Conservation (phyloP, 2,888 invertebrate species). For the Pammene aurita region DNA sequence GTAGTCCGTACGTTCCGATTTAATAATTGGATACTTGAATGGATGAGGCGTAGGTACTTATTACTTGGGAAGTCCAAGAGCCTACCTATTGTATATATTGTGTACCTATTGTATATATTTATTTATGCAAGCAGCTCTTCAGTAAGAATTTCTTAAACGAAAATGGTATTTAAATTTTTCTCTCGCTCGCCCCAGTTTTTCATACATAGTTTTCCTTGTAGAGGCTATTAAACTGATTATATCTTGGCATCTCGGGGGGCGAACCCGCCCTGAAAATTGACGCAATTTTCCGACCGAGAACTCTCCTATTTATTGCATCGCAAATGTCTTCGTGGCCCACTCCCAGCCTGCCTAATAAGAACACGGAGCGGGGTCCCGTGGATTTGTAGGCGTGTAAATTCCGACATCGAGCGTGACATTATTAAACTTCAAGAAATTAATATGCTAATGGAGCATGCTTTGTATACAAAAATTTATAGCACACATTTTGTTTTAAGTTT, state of each 20-base stretch:
- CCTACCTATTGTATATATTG: too few relatives aligned
- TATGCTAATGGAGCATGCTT: conserved; percentile 19
- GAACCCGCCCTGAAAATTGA: conserved; percentile 66
- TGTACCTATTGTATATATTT: too few relatives aligned
- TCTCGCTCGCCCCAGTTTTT: conserved; percentile 16
- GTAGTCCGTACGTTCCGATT: conserved; percentile 1
- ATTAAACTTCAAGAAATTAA: conserved; percentile 46
- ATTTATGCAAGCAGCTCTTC: too few relatives aligned
- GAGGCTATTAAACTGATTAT: conserved; percentile 67
- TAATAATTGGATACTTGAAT: background rate
- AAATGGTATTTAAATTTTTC: conserved; percentile 29
- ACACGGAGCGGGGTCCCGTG: conserved; percentile 58
- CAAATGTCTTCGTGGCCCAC: conserved; percentile 65
- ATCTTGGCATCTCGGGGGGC: conserved; percentile 50
- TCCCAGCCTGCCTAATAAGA: conserved; percentile 63
- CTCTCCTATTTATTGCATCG: conserved; percentile 72
- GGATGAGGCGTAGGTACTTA: background rate
- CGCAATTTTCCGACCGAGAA: conserved; percentile 77
- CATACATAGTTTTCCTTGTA: conserved; percentile 56
- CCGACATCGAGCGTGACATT: conserved; percentile 51
- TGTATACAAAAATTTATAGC: conserved; percentile 1
- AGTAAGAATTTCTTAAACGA: too few relatives aligned
- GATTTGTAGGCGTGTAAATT: conserved; percentile 68
- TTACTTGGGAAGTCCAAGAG: background rate
- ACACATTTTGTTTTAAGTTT: conserved; percentile 1